phyloP scores from a whole-genome alignment of 2,113 vertebrate species.

The Muscicapa adusta region DNA sequence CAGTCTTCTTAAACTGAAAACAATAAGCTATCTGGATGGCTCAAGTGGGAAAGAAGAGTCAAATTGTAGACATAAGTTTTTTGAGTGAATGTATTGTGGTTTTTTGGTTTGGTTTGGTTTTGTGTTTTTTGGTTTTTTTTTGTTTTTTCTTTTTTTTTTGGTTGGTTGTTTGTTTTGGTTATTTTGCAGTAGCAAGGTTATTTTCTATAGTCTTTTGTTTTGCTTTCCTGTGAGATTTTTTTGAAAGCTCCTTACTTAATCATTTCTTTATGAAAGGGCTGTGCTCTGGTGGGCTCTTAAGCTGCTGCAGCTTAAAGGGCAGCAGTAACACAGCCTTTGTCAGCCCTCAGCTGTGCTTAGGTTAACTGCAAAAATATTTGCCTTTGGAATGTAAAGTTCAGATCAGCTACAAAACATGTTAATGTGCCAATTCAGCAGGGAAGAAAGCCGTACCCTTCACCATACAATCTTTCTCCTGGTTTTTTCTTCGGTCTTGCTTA shows the following conservation, averaged over 20 bases:
- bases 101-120: neutral
- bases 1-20: neutral
- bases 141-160: neutral
- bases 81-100: neutral
- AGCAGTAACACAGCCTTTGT: neutral
- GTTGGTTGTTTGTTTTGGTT: too few relatives aligned
- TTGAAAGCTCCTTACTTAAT: neutral
- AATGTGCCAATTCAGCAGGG: neutral
- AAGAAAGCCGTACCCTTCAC: neutral
- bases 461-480: neutral
- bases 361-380: neutral
- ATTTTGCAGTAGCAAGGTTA: neutral
- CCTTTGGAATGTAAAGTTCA: conserved; percentile 7
- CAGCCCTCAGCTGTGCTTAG: neutral
- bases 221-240: neutral
- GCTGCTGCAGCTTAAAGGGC: neutral
- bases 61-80: neutral
- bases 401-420: neutral
- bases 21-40: neutral
- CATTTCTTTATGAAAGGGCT: neutral
- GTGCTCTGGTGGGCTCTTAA: neutral
- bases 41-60: neutral
- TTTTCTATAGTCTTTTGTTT: neutral
- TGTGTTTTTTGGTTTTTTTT: neutral
- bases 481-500: neutral